These are phyloP conservation scores for Onychomys torridus DNA, from an alignment of 2,797 vertebrate species.

Conservation along the genomic window DNA sequence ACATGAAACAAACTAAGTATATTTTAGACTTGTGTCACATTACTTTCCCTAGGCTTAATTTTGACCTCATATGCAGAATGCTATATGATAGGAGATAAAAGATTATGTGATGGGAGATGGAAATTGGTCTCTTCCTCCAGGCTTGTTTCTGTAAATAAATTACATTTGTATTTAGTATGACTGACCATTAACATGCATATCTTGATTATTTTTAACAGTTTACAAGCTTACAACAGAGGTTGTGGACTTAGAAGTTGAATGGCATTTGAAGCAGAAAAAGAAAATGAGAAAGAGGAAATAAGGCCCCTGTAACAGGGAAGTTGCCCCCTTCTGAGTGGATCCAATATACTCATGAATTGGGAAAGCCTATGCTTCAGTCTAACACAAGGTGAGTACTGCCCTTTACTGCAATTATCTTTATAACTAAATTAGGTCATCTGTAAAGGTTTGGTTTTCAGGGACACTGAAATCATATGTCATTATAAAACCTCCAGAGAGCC, in stretches of 20 bases:
- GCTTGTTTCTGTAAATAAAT: neutral
- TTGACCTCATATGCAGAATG: neutral
- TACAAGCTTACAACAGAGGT: neutral
- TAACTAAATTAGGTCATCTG: conserved; percentile 80
- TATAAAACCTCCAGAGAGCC: conserved; percentile 75
- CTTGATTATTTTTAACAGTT: neutral
- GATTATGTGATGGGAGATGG: neutral
- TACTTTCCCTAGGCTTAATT: neutral
- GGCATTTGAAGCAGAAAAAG: neutral
- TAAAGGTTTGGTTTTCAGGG: conserved; percentile 69
- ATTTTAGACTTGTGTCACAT: neutral
- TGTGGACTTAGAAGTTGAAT: conserved; percentile 3
- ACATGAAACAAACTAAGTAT: neutral
- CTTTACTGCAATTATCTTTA: conserved; percentile 78
- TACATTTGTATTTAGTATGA: neutral
- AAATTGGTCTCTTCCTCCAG: neutral
- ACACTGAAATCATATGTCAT: conserved; percentile 47
- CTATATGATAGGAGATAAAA: neutral
- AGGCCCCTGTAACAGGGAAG: neutral
- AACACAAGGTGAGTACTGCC: conserved; percentile 59
- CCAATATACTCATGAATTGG: conserved; percentile 59
- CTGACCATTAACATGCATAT: neutral
- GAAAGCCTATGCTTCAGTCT: conserved; percentile 38
- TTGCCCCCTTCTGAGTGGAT: conserved; percentile 43
- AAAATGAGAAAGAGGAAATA: neutral